Conservation (phyloP, 2,113 vertebrate species). For the Puffinus mauretanicus region DNA sequence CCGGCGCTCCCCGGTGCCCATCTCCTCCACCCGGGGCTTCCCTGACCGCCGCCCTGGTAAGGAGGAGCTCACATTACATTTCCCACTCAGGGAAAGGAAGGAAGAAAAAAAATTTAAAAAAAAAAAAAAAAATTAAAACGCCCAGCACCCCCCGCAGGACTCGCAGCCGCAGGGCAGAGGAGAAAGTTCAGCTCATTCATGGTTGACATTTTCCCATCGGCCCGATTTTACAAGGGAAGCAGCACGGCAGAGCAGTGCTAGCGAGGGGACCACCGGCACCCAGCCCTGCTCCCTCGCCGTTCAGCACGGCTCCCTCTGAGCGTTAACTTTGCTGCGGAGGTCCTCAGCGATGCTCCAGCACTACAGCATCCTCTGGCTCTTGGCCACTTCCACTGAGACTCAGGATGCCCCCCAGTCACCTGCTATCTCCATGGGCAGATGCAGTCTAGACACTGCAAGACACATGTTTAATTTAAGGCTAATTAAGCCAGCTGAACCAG, state of each 20-base stretch:
- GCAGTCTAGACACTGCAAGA: not conserved
- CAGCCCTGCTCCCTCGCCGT: not conserved
- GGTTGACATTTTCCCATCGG: not conserved
- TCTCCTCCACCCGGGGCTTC: not conserved
- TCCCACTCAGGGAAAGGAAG: not conserved
- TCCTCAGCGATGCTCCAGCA: not conserved
- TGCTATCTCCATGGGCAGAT: not conserved
- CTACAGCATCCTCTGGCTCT: not conserved
- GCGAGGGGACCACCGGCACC: not conserved
- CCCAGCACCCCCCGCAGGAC: not conserved
- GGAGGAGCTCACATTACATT: accelerated
- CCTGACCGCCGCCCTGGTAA: not conserved
- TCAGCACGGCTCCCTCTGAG: not conserved
- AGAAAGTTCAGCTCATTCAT: not conserved
- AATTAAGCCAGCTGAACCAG: not conserved
- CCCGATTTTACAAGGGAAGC: not conserved
- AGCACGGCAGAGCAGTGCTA: not conserved
- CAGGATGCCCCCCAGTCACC: not conserved
- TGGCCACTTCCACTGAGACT: not conserved
- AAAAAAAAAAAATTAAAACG: not conserved
- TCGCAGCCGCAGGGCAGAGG: not conserved
- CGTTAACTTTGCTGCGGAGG: not conserved
- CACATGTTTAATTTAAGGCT: not conserved
- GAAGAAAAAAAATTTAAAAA: too few species aligned
- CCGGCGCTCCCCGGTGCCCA: not conserved